These are phyloP conservation scores for Drosophila paramelanica DNA, from an alignment of 2,888 invertebrate species.

Conservation along the genomic window DNA sequence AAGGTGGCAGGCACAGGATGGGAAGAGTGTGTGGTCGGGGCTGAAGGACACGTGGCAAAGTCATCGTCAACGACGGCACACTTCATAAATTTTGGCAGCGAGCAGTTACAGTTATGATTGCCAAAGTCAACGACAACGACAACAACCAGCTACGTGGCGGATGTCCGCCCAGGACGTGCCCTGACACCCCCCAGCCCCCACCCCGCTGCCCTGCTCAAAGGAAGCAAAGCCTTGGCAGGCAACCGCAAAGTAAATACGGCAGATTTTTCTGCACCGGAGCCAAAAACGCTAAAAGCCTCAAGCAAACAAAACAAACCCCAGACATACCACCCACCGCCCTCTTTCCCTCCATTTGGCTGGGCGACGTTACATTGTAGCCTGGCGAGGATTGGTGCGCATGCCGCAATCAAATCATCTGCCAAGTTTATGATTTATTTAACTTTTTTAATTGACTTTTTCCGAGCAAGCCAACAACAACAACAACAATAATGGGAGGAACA, in stretches of 20 bases:
- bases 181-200: background rate
- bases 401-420: slow-evolving; percentile 83
- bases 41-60: slow-evolving; percentile 64
- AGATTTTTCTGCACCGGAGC: slow-evolving; percentile 54
- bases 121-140: slow-evolving; percentile 66
- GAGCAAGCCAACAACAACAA: slow-evolving; percentile 46
- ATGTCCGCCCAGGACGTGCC: slow-evolving; percentile 62
- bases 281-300: slow-evolving; percentile 60
- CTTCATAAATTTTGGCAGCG: slow-evolving; percentile 81
- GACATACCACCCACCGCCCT: background rate
- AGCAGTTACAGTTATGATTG: slow-evolving; percentile 83
- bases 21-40: slow-evolving; percentile 5
- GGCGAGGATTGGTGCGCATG: slow-evolving; percentile 74
- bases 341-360: background rate
- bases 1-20: background rate
- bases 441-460: slow-evolving; percentile 85
- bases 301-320: slow-evolving; percentile 61
- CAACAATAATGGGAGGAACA: slow-evolving; percentile 16
- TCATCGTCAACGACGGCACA: slow-evolving; percentile 78
- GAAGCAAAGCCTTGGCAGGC: slow-evolving; percentile 74
- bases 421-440: slow-evolving; percentile 85
- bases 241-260: slow-evolving; percentile 77
- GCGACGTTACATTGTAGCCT: slow-evolving; percentile 52
- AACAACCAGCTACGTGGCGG: slow-evolving; percentile 58
- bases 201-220: slow-evolving; percentile 23